phyloP scores from a whole-genome alignment of 37 sponge, comb jelly and placozoan genomes.

The Agelas oroides region DNA sequence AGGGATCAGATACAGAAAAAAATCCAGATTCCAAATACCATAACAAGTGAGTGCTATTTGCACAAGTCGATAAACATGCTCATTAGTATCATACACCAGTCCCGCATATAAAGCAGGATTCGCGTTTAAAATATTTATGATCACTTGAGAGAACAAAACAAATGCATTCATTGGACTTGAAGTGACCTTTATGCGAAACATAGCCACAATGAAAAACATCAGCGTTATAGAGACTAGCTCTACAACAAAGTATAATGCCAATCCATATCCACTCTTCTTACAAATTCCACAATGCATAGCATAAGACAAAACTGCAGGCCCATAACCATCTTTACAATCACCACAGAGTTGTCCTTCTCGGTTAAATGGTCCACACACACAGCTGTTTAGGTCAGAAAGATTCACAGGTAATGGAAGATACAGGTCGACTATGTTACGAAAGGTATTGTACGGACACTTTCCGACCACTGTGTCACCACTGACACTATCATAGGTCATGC shows the following conservation, averaged over 20 bases:
- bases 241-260: background rate
- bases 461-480: background rate
- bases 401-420: background rate
- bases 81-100: too few relatives aligned
- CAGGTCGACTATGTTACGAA: background rate
- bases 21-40: constrained; percentile 24
- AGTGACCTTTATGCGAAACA: background rate
- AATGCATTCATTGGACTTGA: background rate
- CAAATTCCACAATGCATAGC: background rate
- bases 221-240: background rate
- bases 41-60: background rate
- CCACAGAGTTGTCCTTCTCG: constrained; percentile 26
- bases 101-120: too few relatives aligned
- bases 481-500: background rate
- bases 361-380: constrained; percentile 18
- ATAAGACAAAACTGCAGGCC: background rate
- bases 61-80: background rate
- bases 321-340: background rate
- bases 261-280: background rate
- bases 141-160: background rate
- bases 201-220: background rate
- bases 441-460: background rate
- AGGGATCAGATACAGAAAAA: background rate
- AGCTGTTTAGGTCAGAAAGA: background rate
- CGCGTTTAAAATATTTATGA: background rate